These are phyloP conservation scores for Heliconius aoede DNA, from an alignment of 2,888 invertebrate genomes.

Conservation along the genomic window DNA sequence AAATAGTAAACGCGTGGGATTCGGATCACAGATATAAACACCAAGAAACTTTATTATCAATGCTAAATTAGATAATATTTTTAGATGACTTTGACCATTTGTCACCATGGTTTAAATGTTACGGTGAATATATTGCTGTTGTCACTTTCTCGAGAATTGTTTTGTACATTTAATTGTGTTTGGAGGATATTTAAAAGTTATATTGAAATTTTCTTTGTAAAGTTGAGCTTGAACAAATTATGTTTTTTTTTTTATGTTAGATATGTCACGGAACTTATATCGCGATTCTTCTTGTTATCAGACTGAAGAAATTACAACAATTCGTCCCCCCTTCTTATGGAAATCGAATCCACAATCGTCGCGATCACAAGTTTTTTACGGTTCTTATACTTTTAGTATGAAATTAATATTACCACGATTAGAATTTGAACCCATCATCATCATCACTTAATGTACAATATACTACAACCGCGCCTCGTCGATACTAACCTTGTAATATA, in stretches of 20 bases:
- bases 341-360: not conserved
- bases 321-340: not conserved
- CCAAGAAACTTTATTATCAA: constrained; percentile 18
- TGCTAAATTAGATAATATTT: constrained; percentile 12
- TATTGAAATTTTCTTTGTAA: not conserved
- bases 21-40: constrained; percentile 50
- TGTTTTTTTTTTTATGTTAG: too few relatives aligned
- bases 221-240: not conserved
- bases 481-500: not conserved
- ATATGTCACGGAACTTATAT: too few relatives aligned
- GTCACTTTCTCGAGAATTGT: constrained; percentile 10
- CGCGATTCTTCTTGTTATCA: not conserved
- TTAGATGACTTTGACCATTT: constrained; percentile 19
- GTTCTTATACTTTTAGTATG: too few relatives aligned
- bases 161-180: not conserved
- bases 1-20: constrained; percentile 69
- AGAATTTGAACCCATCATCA: not conserved
- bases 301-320: not conserved
- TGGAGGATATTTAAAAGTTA: constrained; percentile 11
- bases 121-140: not conserved
- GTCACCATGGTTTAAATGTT: constrained; percentile 10
- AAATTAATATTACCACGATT: too few relatives aligned
- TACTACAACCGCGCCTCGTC: too few relatives aligned
- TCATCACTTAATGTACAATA: too few relatives aligned
- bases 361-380: too few relatives aligned